Percentiles rank a stretch among this genome's conserved stretches.
Evolutionary conservation across 2,888 invertebrate species (phyloP).

Genomic region (Drosophila maculinotata): DNA sequence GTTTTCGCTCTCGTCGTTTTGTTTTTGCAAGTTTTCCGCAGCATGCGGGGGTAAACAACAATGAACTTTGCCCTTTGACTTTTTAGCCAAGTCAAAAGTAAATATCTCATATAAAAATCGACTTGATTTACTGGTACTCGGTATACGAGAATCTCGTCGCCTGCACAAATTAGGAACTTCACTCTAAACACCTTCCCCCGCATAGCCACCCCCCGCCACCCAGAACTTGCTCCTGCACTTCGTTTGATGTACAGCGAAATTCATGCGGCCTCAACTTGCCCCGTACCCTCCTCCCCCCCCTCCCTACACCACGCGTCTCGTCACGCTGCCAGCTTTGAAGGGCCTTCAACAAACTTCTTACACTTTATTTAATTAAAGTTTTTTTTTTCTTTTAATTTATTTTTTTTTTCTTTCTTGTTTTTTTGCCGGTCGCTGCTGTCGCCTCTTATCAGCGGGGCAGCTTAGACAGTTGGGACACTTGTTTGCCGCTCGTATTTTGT

Average conservation of each 20-base stretch:
- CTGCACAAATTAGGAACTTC: slow-evolving; percentile 48
- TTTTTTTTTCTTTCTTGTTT: slow-evolving; percentile 32
- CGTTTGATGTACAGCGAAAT: slow-evolving; percentile 50
- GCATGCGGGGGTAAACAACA: slow-evolving; percentile 41
- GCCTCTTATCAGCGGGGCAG: slow-evolving; percentile 62
- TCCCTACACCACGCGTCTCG: not conserved
- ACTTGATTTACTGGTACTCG: slow-evolving; percentile 62
- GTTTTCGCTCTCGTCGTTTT: slow-evolving; percentile 21
- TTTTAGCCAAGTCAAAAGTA: slow-evolving; percentile 48
- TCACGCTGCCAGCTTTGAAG: slow-evolving; percentile 53
- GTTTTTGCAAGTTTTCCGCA: slow-evolving; percentile 32
- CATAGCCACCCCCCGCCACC: too few relatives aligned
- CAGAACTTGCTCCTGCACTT: slow-evolving; percentile 20
- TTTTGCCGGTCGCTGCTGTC: slow-evolving; percentile 53
- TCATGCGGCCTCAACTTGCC: slow-evolving; percentile 27
- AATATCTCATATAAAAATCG: slow-evolving; percentile 61
- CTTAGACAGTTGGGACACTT: slow-evolving; percentile 76
- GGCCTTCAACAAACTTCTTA: slow-evolving; percentile 70
- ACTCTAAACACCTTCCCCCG: not conserved
- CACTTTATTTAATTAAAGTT: slow-evolving; percentile 79
- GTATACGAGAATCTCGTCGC: slow-evolving; percentile 29
- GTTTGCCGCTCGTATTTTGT: slow-evolving; percentile 61
- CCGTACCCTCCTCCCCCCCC: not conserved
- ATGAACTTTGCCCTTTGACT: slow-evolving; percentile 60
- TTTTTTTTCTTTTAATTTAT: slow-evolving; percentile 38